phyloP scores from a whole-genome alignment of 2,888 invertebrate genomes.

The Oithona nana region DNA sequence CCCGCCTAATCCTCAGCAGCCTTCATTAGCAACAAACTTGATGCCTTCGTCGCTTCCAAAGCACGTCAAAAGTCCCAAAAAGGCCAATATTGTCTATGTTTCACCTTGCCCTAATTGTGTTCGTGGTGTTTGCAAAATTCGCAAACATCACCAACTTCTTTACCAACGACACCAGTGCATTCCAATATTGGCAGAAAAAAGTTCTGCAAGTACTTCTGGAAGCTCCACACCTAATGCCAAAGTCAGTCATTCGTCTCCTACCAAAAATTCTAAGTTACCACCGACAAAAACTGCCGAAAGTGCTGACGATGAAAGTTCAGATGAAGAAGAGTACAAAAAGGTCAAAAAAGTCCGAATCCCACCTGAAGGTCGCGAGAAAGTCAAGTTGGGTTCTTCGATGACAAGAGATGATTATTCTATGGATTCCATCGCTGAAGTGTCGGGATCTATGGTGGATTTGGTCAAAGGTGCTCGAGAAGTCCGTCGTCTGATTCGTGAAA shows the following conservation, averaged over 20 bases:
- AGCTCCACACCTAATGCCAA: not conserved
- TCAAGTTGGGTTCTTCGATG: not conserved
- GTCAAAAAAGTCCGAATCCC: not conserved
- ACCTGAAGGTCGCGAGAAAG: not conserved
- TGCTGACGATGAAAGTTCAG: conserved; percentile 7
- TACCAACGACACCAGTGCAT: not conserved
- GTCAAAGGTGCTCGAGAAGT: conserved; percentile 13
- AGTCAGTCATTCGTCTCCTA: not conserved
- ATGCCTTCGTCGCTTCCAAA: too few relatives aligned
- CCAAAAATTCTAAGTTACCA: not conserved
- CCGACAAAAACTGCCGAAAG: conserved; percentile 7
- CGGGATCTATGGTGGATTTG: conserved; percentile 11
- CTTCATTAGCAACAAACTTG: not conserved
- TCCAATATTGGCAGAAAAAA: not conserved
- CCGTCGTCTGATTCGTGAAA: conserved; percentile 12
- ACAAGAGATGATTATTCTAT: not conserved
- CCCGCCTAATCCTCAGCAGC: not conserved
- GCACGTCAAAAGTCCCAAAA: not conserved
- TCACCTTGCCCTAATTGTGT: conserved; percentile 6
- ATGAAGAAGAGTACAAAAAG: not conserved
- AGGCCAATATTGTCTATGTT: not conserved
- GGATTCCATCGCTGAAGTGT: conserved; percentile 1
- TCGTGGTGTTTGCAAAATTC: not conserved
- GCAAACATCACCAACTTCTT: not conserved
- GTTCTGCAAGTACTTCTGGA: not conserved